A percentile compares a stretch with the other conserved stretches of the same genome.
These are phyloP conservation scores for Epinephelus lanceolatus DNA, from an alignment of 2,113 vertebrate genomes.

Conservation along the genomic window DNA sequence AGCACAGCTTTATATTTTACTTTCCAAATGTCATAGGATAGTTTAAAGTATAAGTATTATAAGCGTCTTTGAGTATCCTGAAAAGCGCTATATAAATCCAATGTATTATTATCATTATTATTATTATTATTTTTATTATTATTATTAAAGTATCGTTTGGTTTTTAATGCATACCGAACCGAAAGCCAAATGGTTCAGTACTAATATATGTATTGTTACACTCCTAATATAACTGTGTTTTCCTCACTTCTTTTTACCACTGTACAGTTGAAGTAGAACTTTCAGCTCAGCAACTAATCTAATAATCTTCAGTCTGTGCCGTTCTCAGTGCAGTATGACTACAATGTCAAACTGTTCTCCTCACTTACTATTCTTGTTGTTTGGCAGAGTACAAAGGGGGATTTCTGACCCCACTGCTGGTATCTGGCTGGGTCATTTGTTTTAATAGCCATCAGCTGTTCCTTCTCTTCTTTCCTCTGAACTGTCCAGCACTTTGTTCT, in stretches of 20 bases:
- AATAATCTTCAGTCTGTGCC: not conserved
- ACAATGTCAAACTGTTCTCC: slow-evolving; percentile 35
- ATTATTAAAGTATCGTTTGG: too few relatives aligned
- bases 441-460: slow-evolving; percentile 73
- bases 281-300: not conserved
- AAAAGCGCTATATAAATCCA: too few relatives aligned
- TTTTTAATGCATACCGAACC: too few relatives aligned
- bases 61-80: too few relatives aligned
- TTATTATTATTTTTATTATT: too few relatives aligned
- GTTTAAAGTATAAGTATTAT: too few relatives aligned
- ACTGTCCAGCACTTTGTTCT: slow-evolving; percentile 64
- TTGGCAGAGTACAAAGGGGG: slow-evolving; percentile 5
- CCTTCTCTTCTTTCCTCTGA: slow-evolving; percentile 30
- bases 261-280: not conserved
- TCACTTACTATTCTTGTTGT: slow-evolving; percentile 63
- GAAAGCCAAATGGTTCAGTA: too few relatives aligned
- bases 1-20: too few relatives aligned
- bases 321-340: slow-evolving; percentile 18
- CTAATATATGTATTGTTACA: too few relatives aligned
- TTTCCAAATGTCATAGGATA: too few relatives aligned
- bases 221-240: too few relatives aligned
- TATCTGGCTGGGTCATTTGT: slow-evolving; percentile 33
- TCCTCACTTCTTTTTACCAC: not conserved
- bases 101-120: too few relatives aligned
- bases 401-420: not conserved